Evolutionary conservation across 2,797 vertebrate species (phyloP), one percentile per base, ranked within the genome.

Genomic region (Taeniopygia guttata): DNA sequence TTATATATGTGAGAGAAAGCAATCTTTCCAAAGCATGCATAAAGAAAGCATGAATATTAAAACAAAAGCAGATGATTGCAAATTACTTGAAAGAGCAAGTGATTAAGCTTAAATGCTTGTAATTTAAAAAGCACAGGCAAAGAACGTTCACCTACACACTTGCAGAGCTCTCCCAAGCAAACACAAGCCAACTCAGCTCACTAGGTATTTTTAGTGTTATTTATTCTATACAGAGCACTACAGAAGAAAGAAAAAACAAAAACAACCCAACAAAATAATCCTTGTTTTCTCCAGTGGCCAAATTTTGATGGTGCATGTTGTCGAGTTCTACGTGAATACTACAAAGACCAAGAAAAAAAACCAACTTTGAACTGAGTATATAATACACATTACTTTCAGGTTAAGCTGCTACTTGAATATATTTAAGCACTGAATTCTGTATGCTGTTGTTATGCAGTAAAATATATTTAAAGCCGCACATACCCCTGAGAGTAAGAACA

Each of bases 21-120:
- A 72, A 89, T 86, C 75, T 85, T 92, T 93, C 75, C 62, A 77
- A 49, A 78, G 42, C n/a, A 42, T 0, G 2, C 69, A 84, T 76
- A 81, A 94, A 89, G 66, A 32, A 75, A 78, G 67, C 29, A 80
- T 89, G 89, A 93, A 95, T 91, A 92, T 92, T 95, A 89, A 96
- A 95, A 95, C 73, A 90, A 84, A 94, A 84, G 77, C 29, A 78
- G 43, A 91, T 92, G 74, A 96, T 72, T 84, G 78, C 63, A 76
- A 91, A 94, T 46, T 8, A 94, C 80, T 92, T 59, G 70, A 88
- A 92, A 96, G 82, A 94, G 64, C 59, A 87, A 94, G 85, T 63
- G 76, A 78, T 93, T 72, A 94, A 87, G 82, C 72, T 89, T 94
- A 89, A 94, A 78, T 89, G 64, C n/a, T 89, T 68, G 62, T 54